Base-by-base conservation (phyloP, 1,140 invertebrate genomes). In the Ephestia elutella region DNA sequence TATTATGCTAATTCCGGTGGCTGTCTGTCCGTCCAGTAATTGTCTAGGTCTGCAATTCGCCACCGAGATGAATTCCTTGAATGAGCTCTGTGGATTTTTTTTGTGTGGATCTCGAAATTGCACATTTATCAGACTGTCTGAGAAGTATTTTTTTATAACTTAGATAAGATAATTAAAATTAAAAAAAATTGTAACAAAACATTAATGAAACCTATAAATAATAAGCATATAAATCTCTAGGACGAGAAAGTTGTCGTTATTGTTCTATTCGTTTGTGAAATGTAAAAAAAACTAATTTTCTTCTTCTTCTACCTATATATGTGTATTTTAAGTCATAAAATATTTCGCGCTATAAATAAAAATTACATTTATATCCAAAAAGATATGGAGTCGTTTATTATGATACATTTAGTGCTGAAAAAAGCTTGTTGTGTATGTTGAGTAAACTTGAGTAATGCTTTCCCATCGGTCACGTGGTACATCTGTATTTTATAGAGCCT, bases 1-100 rank as follows among this genome's bases (percentile, higher is more conserved):
- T 69, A 64, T 71, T 71, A 71, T 73, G 66, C 65, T 66, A 71
- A 67, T 71, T 67, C 69, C 63, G 15, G 38, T 44, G 15, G 38
- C 38, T 44, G 38, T 38, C 32, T 10, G 32, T 44, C 35, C 44
- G 49, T 51, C 19, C 48, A 21, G 20, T 28, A 17, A 10, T 32
- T 10, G 30, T 32, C 30, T 32, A 1, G 49, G 49, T 51, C 49
- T 10, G 17, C 49, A 51, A 21, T 51, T 49, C 49, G 11, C 19
- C 49, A 32, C 11, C 30, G 11, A 11, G 8, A 32, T 10, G 8
- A 11, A 32, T 5, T 32, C 30, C 30, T 32, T 32, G 30, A 32
- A 32, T 10, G 30, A 32, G 30, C 7, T 10, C 30, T 11, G 30
- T 5, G 30, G 30, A 32, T 32, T 32, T 32, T 5, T 32, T 32